Evolutionary conservation across 1,140 invertebrate genomes (phyloP), one percentile per base, ranked within the genome.

Genomic region (Eubasilissa regina): DNA sequence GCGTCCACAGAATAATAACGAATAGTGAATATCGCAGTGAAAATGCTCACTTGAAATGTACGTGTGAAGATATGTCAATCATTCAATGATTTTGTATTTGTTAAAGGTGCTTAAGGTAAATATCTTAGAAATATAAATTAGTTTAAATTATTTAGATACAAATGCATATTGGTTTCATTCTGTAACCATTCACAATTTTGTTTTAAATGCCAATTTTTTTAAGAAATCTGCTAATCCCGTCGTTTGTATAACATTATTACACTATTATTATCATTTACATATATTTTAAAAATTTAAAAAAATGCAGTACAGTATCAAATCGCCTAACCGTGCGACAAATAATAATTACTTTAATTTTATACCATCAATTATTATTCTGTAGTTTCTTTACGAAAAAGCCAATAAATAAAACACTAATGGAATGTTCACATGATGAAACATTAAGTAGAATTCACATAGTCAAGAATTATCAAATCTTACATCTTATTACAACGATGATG

Each of bases 61-160:
- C 21, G 55, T 58, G 13, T 21, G 55, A n/a, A 64, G 60, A 64
- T 64, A 64, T 64, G 60, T 64, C n/a, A 8, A 64, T 43, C 35
- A 64, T 13, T 43, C 60, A 4, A 64, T 64, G 60, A 64, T 64
- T 64, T 64, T 21, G n/a, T 51, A 13, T 19, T 58, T 19, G 17
- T 7, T 19, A 21, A 15, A 58, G 17, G 55, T 19, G 17, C 55
- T 58, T 19, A 58, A 8, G 9, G 17, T 58, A 53, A n/a, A 12
- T 53, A 35, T 35, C 25, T 35, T n/a, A 53, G 13, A 58, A 19
- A 19, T 58, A 58, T 58, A 19, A 10, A 58, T 58, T 58, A 58
- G 12, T 58, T 58, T 58, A 58, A 58, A 58, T 58, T 21, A 58
- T 21, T 58, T 19, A 58, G 55, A 19, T 19, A 58, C 55, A 58